These are phyloP conservation scores for Rhizoglyphus robini DNA, from an alignment of 1,140 invertebrate species.

Conservation along the genomic window DNA sequence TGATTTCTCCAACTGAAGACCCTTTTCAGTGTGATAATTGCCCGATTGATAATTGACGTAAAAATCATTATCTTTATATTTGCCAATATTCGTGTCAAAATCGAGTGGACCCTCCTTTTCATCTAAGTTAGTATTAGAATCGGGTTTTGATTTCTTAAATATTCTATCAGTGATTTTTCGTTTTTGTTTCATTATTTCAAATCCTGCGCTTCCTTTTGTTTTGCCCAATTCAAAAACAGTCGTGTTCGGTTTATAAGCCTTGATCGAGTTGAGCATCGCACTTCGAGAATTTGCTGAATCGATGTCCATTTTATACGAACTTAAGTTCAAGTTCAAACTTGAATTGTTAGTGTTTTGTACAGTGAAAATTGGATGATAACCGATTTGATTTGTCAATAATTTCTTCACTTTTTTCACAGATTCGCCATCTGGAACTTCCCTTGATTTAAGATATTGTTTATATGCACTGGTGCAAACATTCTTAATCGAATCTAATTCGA, in stretches of 20 bases:
- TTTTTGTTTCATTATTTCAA: slow-evolving; percentile 42
- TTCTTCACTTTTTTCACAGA: slow-evolving; percentile 70
- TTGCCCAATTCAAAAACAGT: slow-evolving; percentile 85
- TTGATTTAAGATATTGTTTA: slow-evolving; percentile 70
- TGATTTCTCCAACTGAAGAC: slow-evolving; percentile 55
- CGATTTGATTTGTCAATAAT: slow-evolving; percentile 38
- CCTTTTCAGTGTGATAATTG: slow-evolving; percentile 74
- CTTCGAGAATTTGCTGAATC: slow-evolving; percentile 23
- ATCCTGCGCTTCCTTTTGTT: slow-evolving; percentile 50
- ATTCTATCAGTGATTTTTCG: slow-evolving; percentile 32
- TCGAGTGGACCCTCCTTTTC: slow-evolving; percentile 26
- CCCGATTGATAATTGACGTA: slow-evolving; percentile 72
- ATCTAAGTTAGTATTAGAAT: no score
- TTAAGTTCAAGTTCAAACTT: slow-evolving; percentile 10
- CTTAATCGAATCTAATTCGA: slow-evolving; percentile 62
- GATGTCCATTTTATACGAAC: slow-evolving; percentile 20
- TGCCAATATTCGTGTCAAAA: slow-evolving; percentile 17
- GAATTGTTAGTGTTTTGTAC: slow-evolving; percentile 1
- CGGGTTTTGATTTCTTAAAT: slow-evolving; percentile 35
- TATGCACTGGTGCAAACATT: slow-evolving; percentile 74
- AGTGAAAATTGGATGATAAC: slow-evolving; percentile 45
- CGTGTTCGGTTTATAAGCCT: slow-evolving; percentile 67
- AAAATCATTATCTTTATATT: slow-evolving; percentile 50
- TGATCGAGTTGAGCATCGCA: slow-evolving; percentile 56
- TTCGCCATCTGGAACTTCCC: slow-evolving; percentile 70